Conservation (phyloP, 2,113 vertebrate species). For the Puntigrus tetrazona region DNA sequence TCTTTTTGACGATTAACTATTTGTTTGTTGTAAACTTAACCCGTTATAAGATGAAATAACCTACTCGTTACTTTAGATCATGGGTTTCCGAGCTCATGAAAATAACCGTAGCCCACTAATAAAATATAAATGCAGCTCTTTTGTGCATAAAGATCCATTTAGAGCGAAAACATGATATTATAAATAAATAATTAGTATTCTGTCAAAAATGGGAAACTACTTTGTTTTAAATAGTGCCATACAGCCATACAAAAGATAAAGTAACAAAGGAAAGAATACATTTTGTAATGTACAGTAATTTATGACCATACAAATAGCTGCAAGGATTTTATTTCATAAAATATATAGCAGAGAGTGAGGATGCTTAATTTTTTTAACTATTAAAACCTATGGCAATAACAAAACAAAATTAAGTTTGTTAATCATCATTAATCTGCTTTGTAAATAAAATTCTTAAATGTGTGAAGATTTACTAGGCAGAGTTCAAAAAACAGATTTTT, state of each 20-base stretch:
- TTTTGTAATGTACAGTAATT: background rate
- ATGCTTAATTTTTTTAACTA: background rate
- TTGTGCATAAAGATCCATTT: background rate
- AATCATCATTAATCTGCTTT: too few species aligned
- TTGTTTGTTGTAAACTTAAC: background rate
- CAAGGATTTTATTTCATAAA: too few species aligned
- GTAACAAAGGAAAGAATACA: background rate
- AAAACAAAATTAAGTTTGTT: too few species aligned
- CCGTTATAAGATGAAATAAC: background rate
- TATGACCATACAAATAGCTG: background rate
- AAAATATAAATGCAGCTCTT: background rate
- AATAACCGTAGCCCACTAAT: background rate
- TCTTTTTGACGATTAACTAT: background rate
- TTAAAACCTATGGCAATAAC: background rate
- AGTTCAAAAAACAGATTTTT: too few species aligned
- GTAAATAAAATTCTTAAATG: background rate
- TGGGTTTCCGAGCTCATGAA: background rate
- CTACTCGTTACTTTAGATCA: background rate
- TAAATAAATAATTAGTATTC: background rate
- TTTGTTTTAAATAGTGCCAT: background rate
- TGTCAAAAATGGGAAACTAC: background rate
- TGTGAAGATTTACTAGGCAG: background rate
- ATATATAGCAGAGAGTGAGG: background rate
- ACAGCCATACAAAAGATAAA: too few species aligned
- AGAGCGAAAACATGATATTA: background rate